These are phyloP conservation scores for Microcebus jonahi DNA, from an alignment of 2,113 vertebrate species.

Conservation along the genomic window DNA sequence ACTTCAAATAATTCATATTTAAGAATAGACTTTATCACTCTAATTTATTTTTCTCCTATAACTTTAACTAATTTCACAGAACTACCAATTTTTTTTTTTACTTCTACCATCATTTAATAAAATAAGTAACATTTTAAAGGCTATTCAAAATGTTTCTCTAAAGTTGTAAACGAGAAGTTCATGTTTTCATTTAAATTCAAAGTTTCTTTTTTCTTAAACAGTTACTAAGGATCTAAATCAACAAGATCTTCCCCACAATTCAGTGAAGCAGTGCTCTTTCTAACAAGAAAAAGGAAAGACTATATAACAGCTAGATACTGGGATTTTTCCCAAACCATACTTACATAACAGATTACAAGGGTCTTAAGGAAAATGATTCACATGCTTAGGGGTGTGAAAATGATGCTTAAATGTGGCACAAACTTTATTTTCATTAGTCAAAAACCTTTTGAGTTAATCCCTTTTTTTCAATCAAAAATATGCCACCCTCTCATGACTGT, in stretches of 20 bases:
- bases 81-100: not conserved
- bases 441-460: constrained; percentile 21
- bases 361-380: not conserved
- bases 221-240: not conserved
- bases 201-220: not conserved
- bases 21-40: not conserved
- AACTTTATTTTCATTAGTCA: not conserved
- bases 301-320: not conserved
- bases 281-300: not conserved
- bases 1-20: not conserved
- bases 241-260: not conserved
- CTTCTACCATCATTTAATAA: too few relatives aligned
- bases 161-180: not conserved
- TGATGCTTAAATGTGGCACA: not conserved
- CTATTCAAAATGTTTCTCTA: constrained; percentile 35
- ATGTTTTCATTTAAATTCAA: not conserved
- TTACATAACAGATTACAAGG: not conserved
- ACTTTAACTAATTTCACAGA: not conserved
- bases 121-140: not conserved
- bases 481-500: not conserved
- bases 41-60: not conserved
- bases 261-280: not conserved
- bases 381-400: not conserved
- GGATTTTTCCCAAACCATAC: not conserved
- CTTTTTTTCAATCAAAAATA: not conserved